Evolutionary conservation across 2,797 vertebrate genomes (phyloP), one percentile per base, ranked within the genome.

Genomic region (Buphagus erythrorhynchus): DNA sequence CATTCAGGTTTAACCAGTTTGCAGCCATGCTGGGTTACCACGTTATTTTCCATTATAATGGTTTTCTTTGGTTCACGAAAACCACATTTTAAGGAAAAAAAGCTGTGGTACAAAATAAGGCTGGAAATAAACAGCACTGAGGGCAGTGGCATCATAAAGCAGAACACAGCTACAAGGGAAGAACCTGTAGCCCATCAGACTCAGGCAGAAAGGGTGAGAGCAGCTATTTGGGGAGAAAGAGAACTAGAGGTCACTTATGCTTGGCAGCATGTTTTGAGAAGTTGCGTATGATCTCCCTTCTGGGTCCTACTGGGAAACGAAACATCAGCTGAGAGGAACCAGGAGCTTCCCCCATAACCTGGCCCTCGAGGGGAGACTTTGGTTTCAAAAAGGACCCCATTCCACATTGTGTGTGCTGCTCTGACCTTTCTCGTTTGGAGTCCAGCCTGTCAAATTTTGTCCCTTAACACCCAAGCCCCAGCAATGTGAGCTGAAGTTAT

Each of bases 1-100:
- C 26, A 58, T 90, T 88, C 74, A 75, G 14, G 61, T 93, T 92
- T 92, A 95, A 91, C 76, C 59, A 89, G 68, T 90, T 83, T 76
- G 68, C 33, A 86, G 45, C 36, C 42, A 38, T 0, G 1, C 35
- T 95, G 90, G 26, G 68, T 93, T 78, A 36, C 65, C 68, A 76
- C 42, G 29, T 71, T 85, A 62, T 88, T 93, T 96, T 88, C 43
- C 48, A 71, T 63, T 8, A 84, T 82, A 95, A 88, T 76, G 25
- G 33, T 87, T 90, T 85, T 76, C 92, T 73, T 77, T 87, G 10
- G 20, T 36, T 87, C 75, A 58, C 28, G 5, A 92, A 91, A 96
- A 40, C 49, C 16, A 2, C 48, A 46, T 74, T 90, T 57, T 67
- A 79, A 43, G 29, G 2, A 13, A 54, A 67, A 51, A 73, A 54